Evolutionary conservation across 2,888 invertebrate species (phyloP).

Genomic region (Osmoderma eremita): DNA sequence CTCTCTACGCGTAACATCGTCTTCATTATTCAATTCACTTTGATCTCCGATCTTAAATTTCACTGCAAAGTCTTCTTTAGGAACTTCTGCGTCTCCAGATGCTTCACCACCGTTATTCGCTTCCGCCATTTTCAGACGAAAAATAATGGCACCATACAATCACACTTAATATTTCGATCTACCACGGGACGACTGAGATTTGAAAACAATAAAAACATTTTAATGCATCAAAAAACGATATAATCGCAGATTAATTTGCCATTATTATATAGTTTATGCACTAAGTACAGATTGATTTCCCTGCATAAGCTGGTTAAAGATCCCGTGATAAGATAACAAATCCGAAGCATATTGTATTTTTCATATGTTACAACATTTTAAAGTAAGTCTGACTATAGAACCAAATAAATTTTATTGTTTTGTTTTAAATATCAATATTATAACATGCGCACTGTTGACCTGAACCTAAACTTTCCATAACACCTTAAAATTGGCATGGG

Average conservation of each 20-base stretch:
- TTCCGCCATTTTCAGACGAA: conserved; percentile 8
- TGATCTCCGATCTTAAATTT: conserved; percentile 27
- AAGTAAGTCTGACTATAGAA: too few species aligned
- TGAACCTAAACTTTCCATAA: too few species aligned
- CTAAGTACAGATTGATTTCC: conserved; percentile 35
- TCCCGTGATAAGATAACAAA: conserved; percentile 39
- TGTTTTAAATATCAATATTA: too few species aligned
- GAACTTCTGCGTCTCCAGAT: not conserved
- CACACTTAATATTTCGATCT: not conserved
- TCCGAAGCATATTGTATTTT: conserved; percentile 31
- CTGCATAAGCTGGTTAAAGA: conserved; percentile 18
- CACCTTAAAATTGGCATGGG: too few species aligned
- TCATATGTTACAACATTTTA: not conserved
- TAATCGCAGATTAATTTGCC: conserved; percentile 37
- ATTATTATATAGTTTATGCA: conserved; percentile 26
- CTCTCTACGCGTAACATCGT: conserved; percentile 15
- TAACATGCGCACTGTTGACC: too few species aligned
- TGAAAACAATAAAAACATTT: conserved; percentile 23
- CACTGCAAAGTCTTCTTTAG: conserved; percentile 12
- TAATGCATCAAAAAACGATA: conserved; percentile 14
- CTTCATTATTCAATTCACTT: not conserved
- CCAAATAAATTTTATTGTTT: too few species aligned
- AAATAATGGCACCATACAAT: not conserved
- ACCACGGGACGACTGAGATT: conserved; percentile 21
- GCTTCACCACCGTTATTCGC: not conserved